These are phyloP conservation scores for Rhopilema esculentum DNA, from an alignment of 30 jellyfish, hydroid and myxozoan species.

Conservation along the genomic window DNA sequence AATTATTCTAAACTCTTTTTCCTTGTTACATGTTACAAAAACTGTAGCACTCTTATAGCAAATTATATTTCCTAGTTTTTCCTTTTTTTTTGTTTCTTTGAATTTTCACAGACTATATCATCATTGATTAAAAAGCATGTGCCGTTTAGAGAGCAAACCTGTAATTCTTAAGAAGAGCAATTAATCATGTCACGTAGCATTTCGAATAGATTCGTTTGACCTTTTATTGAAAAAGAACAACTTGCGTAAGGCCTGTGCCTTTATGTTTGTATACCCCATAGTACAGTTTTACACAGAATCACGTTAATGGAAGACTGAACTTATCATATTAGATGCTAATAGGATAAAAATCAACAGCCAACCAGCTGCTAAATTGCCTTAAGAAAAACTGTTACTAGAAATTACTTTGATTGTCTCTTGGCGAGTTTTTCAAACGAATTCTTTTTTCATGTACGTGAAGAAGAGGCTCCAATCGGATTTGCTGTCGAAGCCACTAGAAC, in stretches of 20 bases:
- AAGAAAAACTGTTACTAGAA: neutral
- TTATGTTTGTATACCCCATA: neutral
- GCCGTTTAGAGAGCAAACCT: too few species aligned
- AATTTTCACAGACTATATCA: too few species aligned
- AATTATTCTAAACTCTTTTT: too few species aligned
- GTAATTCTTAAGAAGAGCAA: too few species aligned
- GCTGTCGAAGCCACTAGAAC: slow-evolving; percentile 48
- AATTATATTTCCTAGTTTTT: too few species aligned
- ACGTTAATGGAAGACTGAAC: neutral
- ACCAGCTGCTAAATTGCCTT: neutral
- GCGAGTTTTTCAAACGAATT: neutral
- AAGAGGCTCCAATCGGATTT: slow-evolving; percentile 57
- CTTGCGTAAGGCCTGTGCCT: neutral
- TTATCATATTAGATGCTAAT: neutral
- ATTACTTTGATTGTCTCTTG: neutral
- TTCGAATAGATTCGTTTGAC: too few species aligned
- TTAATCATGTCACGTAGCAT: too few species aligned
- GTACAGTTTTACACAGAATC: neutral
- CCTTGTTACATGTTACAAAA: too few species aligned
- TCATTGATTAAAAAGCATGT: too few species aligned
- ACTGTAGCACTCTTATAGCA: too few species aligned
- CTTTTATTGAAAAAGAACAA: neutral
- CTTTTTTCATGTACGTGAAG: neutral
- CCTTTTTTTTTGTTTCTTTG: too few species aligned
- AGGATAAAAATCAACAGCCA: neutral